Base-by-base conservation (phyloP, 2,113 vertebrate genomes). In the Cricetomys ansorgei region DNA sequence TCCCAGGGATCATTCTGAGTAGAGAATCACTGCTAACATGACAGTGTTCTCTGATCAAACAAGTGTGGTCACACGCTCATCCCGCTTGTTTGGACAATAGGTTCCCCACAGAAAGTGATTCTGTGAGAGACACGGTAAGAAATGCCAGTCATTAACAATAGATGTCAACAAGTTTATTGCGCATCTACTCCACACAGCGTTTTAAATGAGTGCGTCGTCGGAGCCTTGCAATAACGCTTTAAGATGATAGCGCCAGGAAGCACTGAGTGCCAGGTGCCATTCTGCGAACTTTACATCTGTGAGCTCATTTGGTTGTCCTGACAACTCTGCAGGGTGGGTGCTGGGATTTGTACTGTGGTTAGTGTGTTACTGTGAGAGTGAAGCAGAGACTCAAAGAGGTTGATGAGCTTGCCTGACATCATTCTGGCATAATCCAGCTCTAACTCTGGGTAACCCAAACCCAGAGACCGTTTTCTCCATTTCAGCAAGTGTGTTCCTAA, bases 1-100 rank as follows among this genome's bases (percentile, higher is more conserved):
- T n/a, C 62, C 23, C 45, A 23, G 1, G 27, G 31, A 29, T 3
- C 53, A 50, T 62, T 62, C 40, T 7, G 34, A 89, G 62, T 8
- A 0, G 53, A 12, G 31, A 1, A 1, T 34, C 40, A 2, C 31
- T 57, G 37, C 55, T 37, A 25, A 7, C 11, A 6, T 53, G 31
- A 48, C 25, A 3, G 2, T 31, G 19, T 48, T 69, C 53, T 89
- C 67, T 17, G 25, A 37, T 7, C 34, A 37, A 45, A 31, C 25
- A 72, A 53, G 25, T n/a, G 1, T 50, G 34, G 27, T 31, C 34
- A 6, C 37, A 8, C 37, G 6, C 91, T 37, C 95, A 59, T 93
- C 31, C 31, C 34, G 21, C 10, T 57, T 64, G 53, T 75, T 70
- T 88, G 64, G n/a, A 29, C 57, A 62, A 21, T 34, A 83, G 34